Evolutionary conservation across 2,113 vertebrate genomes (phyloP).

Genomic region (Beaufortia kweichowensis): DNA sequence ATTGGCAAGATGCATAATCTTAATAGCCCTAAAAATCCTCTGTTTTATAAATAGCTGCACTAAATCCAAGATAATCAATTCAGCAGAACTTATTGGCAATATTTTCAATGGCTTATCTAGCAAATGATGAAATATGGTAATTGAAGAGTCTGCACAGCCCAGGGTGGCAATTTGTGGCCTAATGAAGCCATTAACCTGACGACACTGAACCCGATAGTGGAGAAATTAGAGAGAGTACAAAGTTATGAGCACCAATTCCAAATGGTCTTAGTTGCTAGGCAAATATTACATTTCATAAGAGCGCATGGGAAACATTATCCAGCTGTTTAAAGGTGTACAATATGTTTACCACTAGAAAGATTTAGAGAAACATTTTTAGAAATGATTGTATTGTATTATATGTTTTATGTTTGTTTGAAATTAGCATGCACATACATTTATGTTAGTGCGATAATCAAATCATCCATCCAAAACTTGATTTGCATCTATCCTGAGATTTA

Average conservation of each 20-base stretch:
- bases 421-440: background rate
- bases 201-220: constrained; percentile 71
- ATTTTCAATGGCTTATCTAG: constrained; percentile 62
- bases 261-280: constrained; percentile 40
- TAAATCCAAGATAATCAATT: constrained; percentile 67
- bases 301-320: constrained; percentile 43
- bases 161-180: constrained; percentile 70
- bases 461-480: background rate
- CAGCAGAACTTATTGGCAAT: constrained; percentile 62
- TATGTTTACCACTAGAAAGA: constrained; percentile 27
- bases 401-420: background rate
- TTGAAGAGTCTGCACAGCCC: constrained; percentile 58
- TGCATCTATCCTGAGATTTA: background rate
- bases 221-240: constrained; percentile 65
- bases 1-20: constrained; percentile 39
- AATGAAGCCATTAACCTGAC: constrained; percentile 78
- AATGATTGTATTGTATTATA: background rate
- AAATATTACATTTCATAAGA: constrained; percentile 57
- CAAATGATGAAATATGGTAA: constrained; percentile 72
- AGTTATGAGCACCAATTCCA: constrained; percentile 61
- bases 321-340: background rate
- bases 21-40: constrained; percentile 55
- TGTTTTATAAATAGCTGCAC: constrained; percentile 60
- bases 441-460: background rate
- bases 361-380: constrained; percentile 1